phyloP scores from a whole-genome alignment of 2,888 invertebrate genomes.

The Eubasilissa splendida region DNA sequence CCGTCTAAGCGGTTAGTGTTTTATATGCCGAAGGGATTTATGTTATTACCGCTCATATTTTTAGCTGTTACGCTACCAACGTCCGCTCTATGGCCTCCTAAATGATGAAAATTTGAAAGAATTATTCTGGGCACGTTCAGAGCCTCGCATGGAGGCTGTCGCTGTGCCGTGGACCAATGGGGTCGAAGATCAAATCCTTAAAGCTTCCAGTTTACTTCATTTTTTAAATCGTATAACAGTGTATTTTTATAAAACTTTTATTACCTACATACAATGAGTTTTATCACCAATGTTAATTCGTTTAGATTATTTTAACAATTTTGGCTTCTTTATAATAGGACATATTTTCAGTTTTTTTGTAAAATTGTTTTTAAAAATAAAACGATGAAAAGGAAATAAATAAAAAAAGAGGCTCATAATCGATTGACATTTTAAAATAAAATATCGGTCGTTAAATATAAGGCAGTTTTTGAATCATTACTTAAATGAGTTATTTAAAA shows the following conservation, averaged over 20 bases:
- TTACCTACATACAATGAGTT: too few species aligned
- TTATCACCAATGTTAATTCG: too few species aligned
- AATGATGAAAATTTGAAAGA: constrained; percentile 69
- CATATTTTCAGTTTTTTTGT: too few species aligned
- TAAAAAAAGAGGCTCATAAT: too few species aligned
- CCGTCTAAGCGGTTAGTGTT: constrained; percentile 70
- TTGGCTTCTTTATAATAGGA: too few species aligned
- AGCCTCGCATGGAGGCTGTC: constrained; percentile 41
- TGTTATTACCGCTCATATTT: constrained; percentile 75
- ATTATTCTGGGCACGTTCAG: constrained; percentile 70
- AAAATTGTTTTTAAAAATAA: too few species aligned
- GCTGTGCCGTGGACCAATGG: constrained; percentile 37
- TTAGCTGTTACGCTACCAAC: constrained; percentile 71
- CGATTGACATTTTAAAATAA: too few species aligned
- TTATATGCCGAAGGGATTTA: constrained; percentile 75
- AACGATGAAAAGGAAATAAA: too few species aligned
- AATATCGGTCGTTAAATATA: too few species aligned
- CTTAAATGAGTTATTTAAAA: too few species aligned
- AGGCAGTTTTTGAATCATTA: too few species aligned
- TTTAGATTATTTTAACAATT: too few species aligned
- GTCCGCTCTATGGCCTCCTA: constrained; percentile 57
- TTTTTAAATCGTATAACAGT: constrained; percentile 12
- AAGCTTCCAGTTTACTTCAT: constrained; percentile 33
- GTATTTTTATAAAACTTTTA: background rate
- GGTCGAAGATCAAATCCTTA: constrained; percentile 50